These are phyloP conservation scores for Linnaemya tessellans DNA, from an alignment of 2,888 invertebrate species.

Conservation along the genomic window DNA sequence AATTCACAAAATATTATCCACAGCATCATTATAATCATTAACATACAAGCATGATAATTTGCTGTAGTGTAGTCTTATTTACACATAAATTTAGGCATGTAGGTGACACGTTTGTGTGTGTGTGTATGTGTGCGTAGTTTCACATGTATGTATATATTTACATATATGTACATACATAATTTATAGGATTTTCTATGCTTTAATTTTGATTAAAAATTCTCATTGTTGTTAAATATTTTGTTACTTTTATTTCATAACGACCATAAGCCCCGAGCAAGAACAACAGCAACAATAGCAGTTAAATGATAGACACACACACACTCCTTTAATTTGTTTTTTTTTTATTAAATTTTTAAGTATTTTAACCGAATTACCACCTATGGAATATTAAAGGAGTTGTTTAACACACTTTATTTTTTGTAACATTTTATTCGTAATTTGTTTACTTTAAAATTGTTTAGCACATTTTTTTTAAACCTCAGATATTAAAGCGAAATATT, in stretches of 20 bases:
- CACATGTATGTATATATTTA: not conserved
- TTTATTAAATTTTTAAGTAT: not conserved
- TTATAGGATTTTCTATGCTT: constrained; percentile 52
- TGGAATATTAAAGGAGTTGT: constrained; percentile 1
- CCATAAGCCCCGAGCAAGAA: constrained; percentile 17
- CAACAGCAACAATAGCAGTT: constrained; percentile 1
- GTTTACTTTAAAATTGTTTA: constrained; percentile 13
- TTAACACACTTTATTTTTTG: constrained; percentile 7
- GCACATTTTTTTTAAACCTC: not conserved
- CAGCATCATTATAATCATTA: constrained; percentile 41
- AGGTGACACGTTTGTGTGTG: not conserved
- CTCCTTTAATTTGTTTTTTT: not conserved
- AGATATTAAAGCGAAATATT: not conserved
- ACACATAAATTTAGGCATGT: not conserved
- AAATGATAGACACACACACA: not conserved
- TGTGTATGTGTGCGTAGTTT: not conserved
- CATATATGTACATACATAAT: constrained; percentile 27
- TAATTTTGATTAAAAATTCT: constrained; percentile 44
- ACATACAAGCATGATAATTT: not conserved
- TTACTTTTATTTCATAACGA: constrained; percentile 1
- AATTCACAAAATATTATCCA: constrained; percentile 55
- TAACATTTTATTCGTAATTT: not conserved
- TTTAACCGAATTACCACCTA: not conserved
- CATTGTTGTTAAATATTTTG: constrained; percentile 11
- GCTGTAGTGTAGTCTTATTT: not conserved